Conservation (phyloP, 1,140 invertebrate species). For the Choristoneura fumiferana region DNA sequence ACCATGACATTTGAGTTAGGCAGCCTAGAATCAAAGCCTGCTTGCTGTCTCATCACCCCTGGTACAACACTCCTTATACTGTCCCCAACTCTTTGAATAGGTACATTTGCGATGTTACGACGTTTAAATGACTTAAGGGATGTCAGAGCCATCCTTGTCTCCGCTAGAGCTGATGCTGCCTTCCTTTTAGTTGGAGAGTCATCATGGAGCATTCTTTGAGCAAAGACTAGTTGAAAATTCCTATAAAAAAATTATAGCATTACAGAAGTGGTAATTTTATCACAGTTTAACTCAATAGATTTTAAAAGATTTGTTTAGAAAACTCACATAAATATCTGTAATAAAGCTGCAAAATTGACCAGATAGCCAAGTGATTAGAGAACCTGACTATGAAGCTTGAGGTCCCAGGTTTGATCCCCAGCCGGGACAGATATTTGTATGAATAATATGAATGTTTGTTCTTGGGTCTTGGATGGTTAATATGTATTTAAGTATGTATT, state of each 20-base stretch:
- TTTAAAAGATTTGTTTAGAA: too few species aligned
- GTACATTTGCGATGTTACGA: slow-evolving; percentile 70
- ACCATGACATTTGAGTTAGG: slow-evolving; percentile 69
- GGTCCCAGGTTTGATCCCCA: too few species aligned
- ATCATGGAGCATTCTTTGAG: slow-evolving; percentile 80
- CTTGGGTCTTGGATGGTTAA: too few species aligned
- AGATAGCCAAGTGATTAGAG: too few species aligned
- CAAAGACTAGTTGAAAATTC: slow-evolving; percentile 82
- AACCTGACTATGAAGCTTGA: too few species aligned
- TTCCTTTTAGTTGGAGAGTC: slow-evolving; percentile 79
- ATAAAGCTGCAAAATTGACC: too few species aligned
- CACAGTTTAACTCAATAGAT: too few species aligned
- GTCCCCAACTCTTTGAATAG: slow-evolving; percentile 70
- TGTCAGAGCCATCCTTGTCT: slow-evolving; percentile 85
- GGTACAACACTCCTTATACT: slow-evolving; percentile 55
- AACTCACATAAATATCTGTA: too few species aligned
- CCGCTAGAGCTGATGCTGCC: slow-evolving; percentile 78
- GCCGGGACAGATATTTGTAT: too few species aligned
- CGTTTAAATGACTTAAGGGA: slow-evolving; percentile 82
- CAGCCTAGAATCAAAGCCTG: slow-evolving; percentile 41
- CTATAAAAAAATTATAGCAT: slow-evolving; percentile 46
- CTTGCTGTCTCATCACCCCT: slow-evolving; percentile 63
- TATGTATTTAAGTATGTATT: too few species aligned
- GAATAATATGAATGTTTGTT: too few species aligned
- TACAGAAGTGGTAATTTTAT: too few species aligned